phyloP scores from a whole-genome alignment of 2,113 vertebrate genomes.

The Elephantulus edwardii region DNA sequence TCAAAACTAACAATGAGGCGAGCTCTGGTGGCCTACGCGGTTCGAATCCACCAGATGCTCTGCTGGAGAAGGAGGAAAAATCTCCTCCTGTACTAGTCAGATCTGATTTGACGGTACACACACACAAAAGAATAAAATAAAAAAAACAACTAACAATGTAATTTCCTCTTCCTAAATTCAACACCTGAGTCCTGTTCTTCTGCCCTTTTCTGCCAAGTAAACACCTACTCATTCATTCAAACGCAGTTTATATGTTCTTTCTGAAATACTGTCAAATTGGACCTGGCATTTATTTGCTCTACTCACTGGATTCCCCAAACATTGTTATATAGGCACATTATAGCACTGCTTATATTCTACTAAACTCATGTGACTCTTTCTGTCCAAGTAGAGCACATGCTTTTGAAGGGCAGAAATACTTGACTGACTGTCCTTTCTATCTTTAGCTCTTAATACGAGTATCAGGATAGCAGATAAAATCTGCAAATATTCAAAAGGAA shows the following conservation, averaged over 20 bases:
- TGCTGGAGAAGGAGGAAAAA: no score
- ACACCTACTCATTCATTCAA: background rate
- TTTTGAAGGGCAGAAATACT: background rate
- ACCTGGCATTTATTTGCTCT: background rate
- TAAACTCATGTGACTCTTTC: background rate
- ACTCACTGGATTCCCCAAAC: background rate
- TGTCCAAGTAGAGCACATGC: background rate
- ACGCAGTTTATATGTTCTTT: background rate
- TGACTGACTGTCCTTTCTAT: background rate
- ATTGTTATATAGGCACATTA: background rate
- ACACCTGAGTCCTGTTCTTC: background rate
- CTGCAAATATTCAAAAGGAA: background rate
- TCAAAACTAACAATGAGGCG: no score
- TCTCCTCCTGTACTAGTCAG: no score
- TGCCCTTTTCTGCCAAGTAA: background rate
- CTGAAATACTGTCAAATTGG: background rate
- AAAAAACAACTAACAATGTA: background rate
- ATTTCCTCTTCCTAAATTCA: background rate
- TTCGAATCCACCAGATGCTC: no score
- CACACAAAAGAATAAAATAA: no score
- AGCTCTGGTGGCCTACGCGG: no score
- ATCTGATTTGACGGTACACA: no score
- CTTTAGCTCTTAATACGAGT: background rate
- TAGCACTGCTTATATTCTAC: background rate
- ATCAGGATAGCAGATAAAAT: background rate